Conservation (phyloP, 2,888 invertebrate genomes). For the Ichneumoninae sp. region DNA sequence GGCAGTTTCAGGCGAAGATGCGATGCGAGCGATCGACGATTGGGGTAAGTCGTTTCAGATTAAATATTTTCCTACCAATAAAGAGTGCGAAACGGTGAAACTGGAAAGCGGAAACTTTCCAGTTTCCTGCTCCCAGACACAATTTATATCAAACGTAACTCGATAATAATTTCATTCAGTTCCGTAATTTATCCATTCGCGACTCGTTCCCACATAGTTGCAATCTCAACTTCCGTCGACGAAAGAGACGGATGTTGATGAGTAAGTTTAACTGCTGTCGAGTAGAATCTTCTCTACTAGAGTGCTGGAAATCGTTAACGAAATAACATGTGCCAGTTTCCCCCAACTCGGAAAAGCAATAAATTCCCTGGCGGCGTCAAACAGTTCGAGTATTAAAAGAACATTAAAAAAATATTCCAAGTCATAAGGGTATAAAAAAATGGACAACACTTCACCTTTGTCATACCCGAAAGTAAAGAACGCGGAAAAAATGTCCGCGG, state of each 20-base stretch:
- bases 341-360: neutral
- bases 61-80: neutral
- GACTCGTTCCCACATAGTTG: conserved; percentile 50
- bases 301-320: conserved; percentile 63
- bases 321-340: conserved; percentile 52
- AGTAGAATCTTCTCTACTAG: conserved; percentile 2
- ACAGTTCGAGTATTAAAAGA: neutral
- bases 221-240: conserved; percentile 48
- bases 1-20: neutral
- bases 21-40: neutral
- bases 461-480: neutral
- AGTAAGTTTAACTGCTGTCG: conserved; percentile 17
- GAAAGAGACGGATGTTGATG: conserved; percentile 60
- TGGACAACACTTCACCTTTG: neutral
- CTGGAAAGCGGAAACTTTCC: neutral
- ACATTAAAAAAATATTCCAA: neutral
- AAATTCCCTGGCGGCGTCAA: neutral
- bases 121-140: neutral
- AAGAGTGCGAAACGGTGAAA: neutral
- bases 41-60: neutral
- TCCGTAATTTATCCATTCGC: conserved; percentile 59
- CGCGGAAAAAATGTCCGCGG: neutral
- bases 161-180: conserved; percentile 46
- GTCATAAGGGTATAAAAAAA: neutral
- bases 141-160: conserved; percentile 23